phyloP scores from a whole-genome alignment of 2,113 vertebrate genomes.

The Pelecanoides urinatrix region DNA sequence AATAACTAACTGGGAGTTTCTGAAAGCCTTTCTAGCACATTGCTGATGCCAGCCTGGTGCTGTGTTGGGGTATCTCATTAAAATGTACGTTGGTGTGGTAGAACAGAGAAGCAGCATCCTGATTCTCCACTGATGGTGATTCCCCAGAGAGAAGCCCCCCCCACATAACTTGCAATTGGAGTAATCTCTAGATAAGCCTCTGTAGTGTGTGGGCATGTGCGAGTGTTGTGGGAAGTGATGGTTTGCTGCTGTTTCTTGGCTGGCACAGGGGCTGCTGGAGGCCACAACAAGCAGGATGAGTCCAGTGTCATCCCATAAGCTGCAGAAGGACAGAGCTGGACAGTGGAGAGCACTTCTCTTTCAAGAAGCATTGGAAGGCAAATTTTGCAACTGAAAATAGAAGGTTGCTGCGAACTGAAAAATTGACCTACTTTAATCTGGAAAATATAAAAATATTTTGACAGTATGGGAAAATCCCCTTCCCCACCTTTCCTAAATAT shows the following conservation, averaged over 20 bases:
- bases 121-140: not conserved
- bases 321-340: not conserved
- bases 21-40: not conserved
- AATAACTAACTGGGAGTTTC: not conserved
- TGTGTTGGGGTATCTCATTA: not conserved
- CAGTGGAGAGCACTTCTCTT: not conserved
- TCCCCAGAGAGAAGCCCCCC: not conserved
- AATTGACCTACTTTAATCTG: not conserved
- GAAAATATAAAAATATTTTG: not conserved
- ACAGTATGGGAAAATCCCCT: not conserved
- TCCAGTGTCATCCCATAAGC: not conserved
- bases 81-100: not conserved
- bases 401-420: not conserved
- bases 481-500: accelerated
- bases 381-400: not conserved
- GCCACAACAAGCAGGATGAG: not conserved
- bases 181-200: not conserved
- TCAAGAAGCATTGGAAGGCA: not conserved
- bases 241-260: not conserved
- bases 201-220: not conserved
- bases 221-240: not conserved
- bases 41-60: not conserved
- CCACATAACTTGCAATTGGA: not conserved
- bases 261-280: not conserved
- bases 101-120: not conserved